Percentiles rank a stretch among this genome's conserved stretches.
Evolutionary conservation across 1,140 invertebrate species (phyloP).

Genomic region (Drosophila dunni): DNA sequence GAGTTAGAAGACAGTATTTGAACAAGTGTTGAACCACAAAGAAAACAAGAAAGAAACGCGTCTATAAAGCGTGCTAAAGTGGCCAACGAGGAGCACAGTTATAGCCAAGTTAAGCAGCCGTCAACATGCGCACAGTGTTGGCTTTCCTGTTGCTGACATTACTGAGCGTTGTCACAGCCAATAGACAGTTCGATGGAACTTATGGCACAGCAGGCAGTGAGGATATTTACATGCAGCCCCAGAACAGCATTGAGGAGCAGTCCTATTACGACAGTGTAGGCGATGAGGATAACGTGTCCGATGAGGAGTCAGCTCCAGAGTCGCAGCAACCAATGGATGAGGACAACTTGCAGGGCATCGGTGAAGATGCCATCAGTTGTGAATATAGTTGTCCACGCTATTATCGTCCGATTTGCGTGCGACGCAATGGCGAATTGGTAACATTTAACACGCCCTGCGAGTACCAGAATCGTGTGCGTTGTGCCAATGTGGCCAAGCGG

Average conservation of each 20-base stretch:
- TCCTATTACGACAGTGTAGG: conserved; percentile 8
- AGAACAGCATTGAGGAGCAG: conserved; percentile 1
- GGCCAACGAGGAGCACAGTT: conserved; percentile 10
- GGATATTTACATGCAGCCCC: conserved; percentile 29
- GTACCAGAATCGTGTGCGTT: conserved; percentile 61
- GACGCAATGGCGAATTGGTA: conserved; percentile 42
- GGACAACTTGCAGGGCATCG: conserved; percentile 31
- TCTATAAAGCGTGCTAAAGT: conserved; percentile 40
- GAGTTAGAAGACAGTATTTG: no score
- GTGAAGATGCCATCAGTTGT: conserved; percentile 51
- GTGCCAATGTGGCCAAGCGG: conserved; percentile 45
- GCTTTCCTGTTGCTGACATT: conserved; percentile 6
- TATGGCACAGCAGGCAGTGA: conserved; percentile 35
- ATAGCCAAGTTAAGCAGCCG: not conserved
- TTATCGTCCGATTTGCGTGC: conserved; percentile 63
- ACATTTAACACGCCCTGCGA: conserved; percentile 69
- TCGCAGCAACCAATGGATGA: not conserved
- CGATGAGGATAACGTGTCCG: not conserved
- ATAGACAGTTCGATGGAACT: not conserved
- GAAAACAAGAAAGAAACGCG: not conserved
- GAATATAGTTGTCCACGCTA: conserved; percentile 69
- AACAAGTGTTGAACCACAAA: conserved; percentile 4
- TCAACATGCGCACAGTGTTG: conserved; percentile 41
- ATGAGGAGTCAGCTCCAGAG: not conserved
- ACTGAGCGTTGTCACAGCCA: not conserved